Conservation (phyloP, 2,113 vertebrate genomes). For the Apteryx owenii region DNA sequence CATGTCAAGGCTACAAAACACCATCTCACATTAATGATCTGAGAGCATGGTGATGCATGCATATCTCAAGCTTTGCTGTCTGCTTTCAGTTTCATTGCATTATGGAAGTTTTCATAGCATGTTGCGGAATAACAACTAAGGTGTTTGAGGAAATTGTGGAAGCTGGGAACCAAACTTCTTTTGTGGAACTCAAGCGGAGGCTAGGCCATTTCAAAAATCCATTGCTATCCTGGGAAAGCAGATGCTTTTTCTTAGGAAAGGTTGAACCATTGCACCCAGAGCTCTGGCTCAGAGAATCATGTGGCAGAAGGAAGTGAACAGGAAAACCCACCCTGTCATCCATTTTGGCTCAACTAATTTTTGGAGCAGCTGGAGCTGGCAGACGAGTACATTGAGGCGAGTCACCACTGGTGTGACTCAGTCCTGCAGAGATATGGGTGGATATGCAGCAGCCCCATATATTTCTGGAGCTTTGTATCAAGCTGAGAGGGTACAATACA, state of each 20-base stretch:
- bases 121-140: neutral
- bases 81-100: neutral
- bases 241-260: neutral
- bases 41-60: neutral
- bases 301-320: neutral
- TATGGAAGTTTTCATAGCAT: neutral
- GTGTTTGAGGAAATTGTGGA: neutral
- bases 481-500: neutral
- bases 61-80: neutral
- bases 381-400: neutral
- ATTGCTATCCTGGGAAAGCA: neutral
- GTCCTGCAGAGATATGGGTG: neutral
- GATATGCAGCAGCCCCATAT: fast-evolving
- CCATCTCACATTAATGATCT: neutral
- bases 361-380: neutral
- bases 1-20: neutral
- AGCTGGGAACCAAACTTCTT: neutral
- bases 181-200: neutral
- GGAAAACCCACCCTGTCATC: neutral
- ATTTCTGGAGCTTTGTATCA: neutral
- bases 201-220: neutral
- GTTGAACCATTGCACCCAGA: neutral
- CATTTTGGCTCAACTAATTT: neutral
- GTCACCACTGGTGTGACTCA: neutral
- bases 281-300: neutral